A percentile compares a stretch with the other conserved stretches of the same genome.
These are phyloP conservation scores for Selene dorsalis DNA, from an alignment of 2,797 vertebrate species.

Conservation along the genomic window DNA sequence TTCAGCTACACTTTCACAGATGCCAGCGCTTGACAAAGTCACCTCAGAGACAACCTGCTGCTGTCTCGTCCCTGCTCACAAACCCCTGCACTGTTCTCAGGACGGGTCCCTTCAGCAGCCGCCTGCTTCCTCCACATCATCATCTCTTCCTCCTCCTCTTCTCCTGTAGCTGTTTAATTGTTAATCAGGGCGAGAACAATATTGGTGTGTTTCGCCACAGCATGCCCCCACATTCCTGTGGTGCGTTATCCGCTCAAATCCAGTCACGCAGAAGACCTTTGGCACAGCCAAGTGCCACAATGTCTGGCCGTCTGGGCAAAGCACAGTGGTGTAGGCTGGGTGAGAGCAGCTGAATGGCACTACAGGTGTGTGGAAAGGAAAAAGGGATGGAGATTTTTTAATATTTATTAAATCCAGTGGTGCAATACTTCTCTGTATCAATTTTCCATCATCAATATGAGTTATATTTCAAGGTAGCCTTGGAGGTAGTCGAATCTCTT, in stretches of 20 bases:
- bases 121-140: conserved; percentile 26
- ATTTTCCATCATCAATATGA: background rate
- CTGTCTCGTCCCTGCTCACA: conserved; percentile 16
- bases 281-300: conserved; percentile 70
- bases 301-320: conserved; percentile 64
- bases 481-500: background rate
- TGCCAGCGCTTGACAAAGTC: conserved; percentile 20
- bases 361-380: conserved; percentile 37
- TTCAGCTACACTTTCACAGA: conserved; percentile 19
- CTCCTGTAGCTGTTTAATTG: conserved; percentile 39
- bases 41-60: conserved; percentile 25
- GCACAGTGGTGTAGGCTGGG: conserved; percentile 11
- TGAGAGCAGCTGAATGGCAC: conserved; percentile 4
- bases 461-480: background rate
- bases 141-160: conserved; percentile 28
- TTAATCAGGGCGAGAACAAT: conserved; percentile 65
- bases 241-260: conserved; percentile 69
- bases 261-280: conserved; percentile 79
- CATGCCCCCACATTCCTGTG: conserved; percentile 75
- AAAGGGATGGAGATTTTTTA: background rate
- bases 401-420: background rate
- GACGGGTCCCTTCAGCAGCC: conserved; percentile 28
- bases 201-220: conserved; percentile 60
- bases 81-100: conserved; percentile 28
- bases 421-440: background rate